Percentiles rank a stretch among this genome's conserved stretches.
phyloP scores from a whole-genome alignment of 2,888 invertebrate genomes.

The Eucera pruinosa region DNA sequence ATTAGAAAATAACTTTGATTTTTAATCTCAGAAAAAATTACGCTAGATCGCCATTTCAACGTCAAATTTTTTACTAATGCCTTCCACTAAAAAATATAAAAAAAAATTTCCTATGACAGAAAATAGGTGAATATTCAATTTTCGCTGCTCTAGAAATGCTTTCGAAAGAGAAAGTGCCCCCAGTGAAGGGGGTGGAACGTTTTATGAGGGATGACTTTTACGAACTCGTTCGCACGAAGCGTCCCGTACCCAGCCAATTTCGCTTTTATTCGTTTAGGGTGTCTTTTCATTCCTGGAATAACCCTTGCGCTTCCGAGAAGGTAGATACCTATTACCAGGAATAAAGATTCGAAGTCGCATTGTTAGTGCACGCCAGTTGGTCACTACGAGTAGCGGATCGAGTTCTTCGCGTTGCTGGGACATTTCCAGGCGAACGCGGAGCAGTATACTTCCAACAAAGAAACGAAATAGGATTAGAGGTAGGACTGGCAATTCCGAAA shows the following conservation, averaged over 20 bases:
- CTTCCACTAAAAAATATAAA: too few species aligned
- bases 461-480: conserved; percentile 61
- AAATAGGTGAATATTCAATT: not conserved
- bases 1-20: too few species aligned
- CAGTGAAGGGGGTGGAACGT: not conserved
- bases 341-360: conserved; percentile 59
- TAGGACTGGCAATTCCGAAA: conserved; percentile 42
- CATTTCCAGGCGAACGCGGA: conserved; percentile 24
- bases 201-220: conserved; percentile 66
- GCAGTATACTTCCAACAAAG: conserved; percentile 24
- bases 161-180: conserved; percentile 11
- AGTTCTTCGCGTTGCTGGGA: not conserved
- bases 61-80: too few species aligned
- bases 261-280: conserved; percentile 73
- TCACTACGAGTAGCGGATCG: conserved; percentile 20
- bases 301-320: conserved; percentile 75
- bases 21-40: not conserved
- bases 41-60: not conserved
- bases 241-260: conserved; percentile 56
- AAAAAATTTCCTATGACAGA: not conserved
- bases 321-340: conserved; percentile 60
- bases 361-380: conserved; percentile 20
- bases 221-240: conserved; percentile 19
- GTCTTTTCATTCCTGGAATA: conserved; percentile 67
- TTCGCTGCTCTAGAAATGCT: conserved; percentile 31